Evolutionary conservation across 2,797 vertebrate genomes (phyloP).

Genomic region (Onychomys torridus): DNA sequence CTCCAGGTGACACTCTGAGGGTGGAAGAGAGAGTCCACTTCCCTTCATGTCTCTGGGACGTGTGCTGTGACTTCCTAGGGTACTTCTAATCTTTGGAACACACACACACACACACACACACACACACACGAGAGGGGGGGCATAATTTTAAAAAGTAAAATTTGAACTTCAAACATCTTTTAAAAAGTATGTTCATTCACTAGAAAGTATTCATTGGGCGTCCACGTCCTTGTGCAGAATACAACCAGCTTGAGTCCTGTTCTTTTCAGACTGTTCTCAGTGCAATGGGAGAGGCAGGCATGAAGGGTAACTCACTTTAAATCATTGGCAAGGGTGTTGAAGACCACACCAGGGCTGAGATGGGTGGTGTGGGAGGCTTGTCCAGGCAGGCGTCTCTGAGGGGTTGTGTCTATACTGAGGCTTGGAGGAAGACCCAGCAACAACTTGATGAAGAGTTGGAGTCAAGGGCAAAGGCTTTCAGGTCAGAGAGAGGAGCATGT

Average conservation of each 20-base stretch:
- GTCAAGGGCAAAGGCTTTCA: neutral
- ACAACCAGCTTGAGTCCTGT: neutral
- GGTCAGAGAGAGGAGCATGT: neutral
- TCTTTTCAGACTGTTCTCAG: slow-evolving; percentile 10
- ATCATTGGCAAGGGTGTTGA: neutral
- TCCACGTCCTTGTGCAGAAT: neutral
- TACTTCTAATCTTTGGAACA: neutral
- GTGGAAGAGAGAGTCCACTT: neutral
- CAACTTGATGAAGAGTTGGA: neutral
- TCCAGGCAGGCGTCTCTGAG: neutral
- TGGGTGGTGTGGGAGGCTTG: too few relatives aligned
- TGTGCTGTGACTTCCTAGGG: neutral
- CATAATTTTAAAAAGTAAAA: neutral
- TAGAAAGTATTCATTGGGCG: neutral
- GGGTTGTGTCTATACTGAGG: neutral
- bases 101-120: neutral
- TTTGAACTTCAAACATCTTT: neutral
- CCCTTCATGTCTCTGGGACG: neutral
- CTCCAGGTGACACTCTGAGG: neutral
- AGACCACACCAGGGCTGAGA: neutral
- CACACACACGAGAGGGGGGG: too few relatives aligned
- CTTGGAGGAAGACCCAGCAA: neutral
- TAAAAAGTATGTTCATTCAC: neutral
- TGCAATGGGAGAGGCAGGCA: neutral
- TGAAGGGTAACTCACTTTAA: neutral